These are phyloP conservation scores for Macropus fuliginosus DNA, from an alignment of 2,797 vertebrate species.

Conservation along the genomic window DNA sequence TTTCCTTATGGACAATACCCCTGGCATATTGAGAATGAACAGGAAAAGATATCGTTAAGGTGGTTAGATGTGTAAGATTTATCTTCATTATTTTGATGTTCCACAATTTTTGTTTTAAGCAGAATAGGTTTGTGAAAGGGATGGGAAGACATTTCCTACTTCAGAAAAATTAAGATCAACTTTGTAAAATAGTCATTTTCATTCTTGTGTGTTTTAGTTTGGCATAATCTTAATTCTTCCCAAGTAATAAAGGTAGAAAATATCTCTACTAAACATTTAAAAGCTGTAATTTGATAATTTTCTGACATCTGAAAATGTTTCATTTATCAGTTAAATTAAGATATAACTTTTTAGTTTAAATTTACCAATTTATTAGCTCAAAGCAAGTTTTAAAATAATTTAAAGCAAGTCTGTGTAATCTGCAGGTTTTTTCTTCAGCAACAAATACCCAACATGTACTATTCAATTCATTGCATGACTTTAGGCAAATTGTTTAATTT, in stretches of 20 bases:
- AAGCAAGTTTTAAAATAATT: background rate
- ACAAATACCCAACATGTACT: background rate
- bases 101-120: conserved; percentile 18
- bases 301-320: conserved; percentile 70
- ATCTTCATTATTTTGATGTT: conserved; percentile 11
- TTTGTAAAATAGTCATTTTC: conserved; percentile 35
- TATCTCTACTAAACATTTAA: conserved; percentile 67
- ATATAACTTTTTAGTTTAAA: background rate
- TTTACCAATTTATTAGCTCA: background rate
- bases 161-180: conserved; percentile 50
- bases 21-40: background rate
- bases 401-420: background rate
- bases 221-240: conserved; percentile 61
- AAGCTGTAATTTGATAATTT: conserved; percentile 71
- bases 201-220: conserved; percentile 58
- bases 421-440: background rate
- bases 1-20: background rate
- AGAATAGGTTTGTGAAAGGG: conserved; percentile 24
- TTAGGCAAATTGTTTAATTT: background rate
- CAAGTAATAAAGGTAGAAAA: conserved; percentile 49
- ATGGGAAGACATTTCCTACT: background rate
- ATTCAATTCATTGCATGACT: background rate
- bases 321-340: conserved; percentile 62
- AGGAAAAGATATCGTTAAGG: conserved; percentile 1
- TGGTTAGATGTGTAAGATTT: background rate